Conservation (phyloP, 1,140 invertebrate genomes). For the Listronotus oregonensis region DNA sequence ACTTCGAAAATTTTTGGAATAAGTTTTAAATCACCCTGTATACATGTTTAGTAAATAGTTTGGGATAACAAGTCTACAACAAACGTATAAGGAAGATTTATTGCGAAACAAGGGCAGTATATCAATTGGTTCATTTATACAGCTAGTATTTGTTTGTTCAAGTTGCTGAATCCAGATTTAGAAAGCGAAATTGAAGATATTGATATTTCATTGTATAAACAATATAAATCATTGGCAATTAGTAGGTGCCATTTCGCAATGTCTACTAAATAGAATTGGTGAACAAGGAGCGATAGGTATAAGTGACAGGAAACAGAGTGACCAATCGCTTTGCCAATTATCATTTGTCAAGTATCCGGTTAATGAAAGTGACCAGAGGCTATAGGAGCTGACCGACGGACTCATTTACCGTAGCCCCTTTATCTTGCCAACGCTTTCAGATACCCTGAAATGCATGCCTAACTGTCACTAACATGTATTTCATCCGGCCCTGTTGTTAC, state of each 20-base stretch:
- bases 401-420: constrained; percentile 53
- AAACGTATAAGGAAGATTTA: too few species aligned
- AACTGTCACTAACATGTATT: constrained; percentile 53
- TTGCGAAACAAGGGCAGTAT: constrained; percentile 6
- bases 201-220: constrained; percentile 41
- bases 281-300: constrained; percentile 47
- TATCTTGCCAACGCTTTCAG: constrained; percentile 53
- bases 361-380: constrained; percentile 56
- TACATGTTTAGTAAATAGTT: too few species aligned
- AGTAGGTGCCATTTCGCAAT: constrained; percentile 44
- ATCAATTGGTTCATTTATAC: constrained; percentile 7
- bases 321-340: constrained; percentile 56
- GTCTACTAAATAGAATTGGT: constrained; percentile 47
- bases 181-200: constrained; percentile 36
- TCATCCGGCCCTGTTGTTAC: constrained; percentile 29
- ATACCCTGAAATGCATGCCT: constrained; percentile 47
- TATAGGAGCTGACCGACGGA: constrained; percentile 46
- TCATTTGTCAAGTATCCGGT: constrained; percentile 56
- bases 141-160: constrained; percentile 11
- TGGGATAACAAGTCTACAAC: too few species aligned
- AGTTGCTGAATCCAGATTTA: constrained; percentile 11
- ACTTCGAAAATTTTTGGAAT: too few species aligned
- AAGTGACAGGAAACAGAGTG: constrained; percentile 53
- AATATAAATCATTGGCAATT: constrained; percentile 48
- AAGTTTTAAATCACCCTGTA: too few species aligned